Base-by-base conservation (phyloP, 1,140 invertebrate species). In the Branchinecta lindahli region DNA sequence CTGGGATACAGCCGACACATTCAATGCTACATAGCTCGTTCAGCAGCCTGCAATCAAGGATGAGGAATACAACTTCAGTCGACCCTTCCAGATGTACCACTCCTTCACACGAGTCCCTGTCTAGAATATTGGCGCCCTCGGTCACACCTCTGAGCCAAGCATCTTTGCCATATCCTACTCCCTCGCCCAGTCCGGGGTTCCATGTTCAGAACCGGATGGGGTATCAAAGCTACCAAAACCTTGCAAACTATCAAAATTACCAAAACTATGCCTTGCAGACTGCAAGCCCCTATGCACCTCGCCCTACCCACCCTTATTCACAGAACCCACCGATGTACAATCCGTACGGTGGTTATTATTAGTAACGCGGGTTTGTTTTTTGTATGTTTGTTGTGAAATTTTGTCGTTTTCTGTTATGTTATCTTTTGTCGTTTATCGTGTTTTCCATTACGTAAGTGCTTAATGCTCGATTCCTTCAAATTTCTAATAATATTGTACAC, bases 251-350 rank as follows among this genome's bases (percentile, higher is more conserved):
- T 61, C 52, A 12, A 61, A 61, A 61, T 20, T 61, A 61, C 6
- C 52, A 61, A 20, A 61, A 61, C 52, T 61, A 61, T 61, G 52
- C 52, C 52, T 61, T 61, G 18, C 52, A 61, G 18, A 61, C 12
- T 61, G 12, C 52, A 12, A 61, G 12, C 52, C 52, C 52, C 18
- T 61, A 61, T 20, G 52, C 52, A 20, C 52, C 52, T 15, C 52
- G 52, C 12, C 52, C 52, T 12, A 15, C 52, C 12, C 52, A 61
- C 52, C 52, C 52, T 61, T 61, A 61, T 20, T 20, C 52, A 1
- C 52, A 61, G 18, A 61, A 61, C 18, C 52, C 52, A 20, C 52
- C 12, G 18, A 20, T 61, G 52, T 61, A 61, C 18, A 61, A 61
- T 20, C 52, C 52, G 12, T 61, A 61, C 18, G 52, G 52, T 1